Evolutionary conservation across 2,113 vertebrate species (phyloP).

Genomic region (Gnathonemus longibarbis): DNA sequence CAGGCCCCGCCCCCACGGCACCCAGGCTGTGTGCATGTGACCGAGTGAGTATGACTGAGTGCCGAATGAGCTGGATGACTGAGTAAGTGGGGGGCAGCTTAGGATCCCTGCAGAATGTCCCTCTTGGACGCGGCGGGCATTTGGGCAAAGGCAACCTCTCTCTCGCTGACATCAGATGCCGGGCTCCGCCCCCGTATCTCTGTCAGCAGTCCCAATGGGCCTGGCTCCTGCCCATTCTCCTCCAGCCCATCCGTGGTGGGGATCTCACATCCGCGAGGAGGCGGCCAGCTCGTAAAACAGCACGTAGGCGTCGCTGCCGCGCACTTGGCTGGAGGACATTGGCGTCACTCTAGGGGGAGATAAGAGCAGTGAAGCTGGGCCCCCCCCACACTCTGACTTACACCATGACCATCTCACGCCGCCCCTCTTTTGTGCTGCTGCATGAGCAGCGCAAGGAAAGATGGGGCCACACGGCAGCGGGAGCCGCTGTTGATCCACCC

Average conservation of each 20-base stretch:
- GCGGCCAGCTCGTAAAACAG: constrained; percentile 92
- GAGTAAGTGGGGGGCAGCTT: not conserved
- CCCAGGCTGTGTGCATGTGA: not conserved
- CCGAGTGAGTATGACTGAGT: not conserved
- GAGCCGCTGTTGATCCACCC: too few relatives aligned
- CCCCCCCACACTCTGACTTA: not conserved
- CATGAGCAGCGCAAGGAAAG: not conserved
- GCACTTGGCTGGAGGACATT: constrained; percentile 91
- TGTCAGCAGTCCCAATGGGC: constrained; percentile 28
- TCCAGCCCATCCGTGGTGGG: constrained; percentile 17
- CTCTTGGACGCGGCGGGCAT: not conserved
- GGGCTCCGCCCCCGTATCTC: not conserved
- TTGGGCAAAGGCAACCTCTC: not conserved
- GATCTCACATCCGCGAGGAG: constrained; percentile 74
- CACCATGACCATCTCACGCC: not conserved
- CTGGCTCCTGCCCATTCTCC: constrained; percentile 22
- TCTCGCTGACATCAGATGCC: not conserved
- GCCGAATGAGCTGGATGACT: not conserved
- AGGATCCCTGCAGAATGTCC: not conserved
- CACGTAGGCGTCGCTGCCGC: constrained; percentile 91
- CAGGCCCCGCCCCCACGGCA: not conserved
- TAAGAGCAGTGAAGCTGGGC: not conserved
- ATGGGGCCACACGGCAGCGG: not conserved
- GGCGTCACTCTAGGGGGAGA: constrained; percentile 73
- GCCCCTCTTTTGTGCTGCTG: not conserved